These are phyloP conservation scores for Erythrolamprus reginae DNA, from an alignment of 2,113 vertebrate species.

Conservation along the genomic window DNA sequence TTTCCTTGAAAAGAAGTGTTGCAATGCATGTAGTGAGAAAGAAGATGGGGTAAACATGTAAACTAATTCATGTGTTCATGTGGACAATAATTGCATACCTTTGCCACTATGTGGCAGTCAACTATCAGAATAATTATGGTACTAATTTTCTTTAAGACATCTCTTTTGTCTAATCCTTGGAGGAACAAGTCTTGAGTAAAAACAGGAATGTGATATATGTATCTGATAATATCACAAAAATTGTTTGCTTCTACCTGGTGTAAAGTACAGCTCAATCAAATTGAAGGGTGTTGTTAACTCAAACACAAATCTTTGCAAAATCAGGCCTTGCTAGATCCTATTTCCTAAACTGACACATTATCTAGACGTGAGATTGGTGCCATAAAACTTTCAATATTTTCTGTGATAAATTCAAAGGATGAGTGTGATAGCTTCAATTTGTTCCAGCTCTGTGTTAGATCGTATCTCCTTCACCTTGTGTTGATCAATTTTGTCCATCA, in stretches of 20 bases:
- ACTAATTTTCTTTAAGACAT: neutral
- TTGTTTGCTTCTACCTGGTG: neutral
- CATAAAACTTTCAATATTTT: accelerated
- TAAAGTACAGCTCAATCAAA: neutral
- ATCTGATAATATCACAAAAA: neutral
- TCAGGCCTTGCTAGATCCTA: neutral
- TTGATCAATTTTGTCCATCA: neutral
- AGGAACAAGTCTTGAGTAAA: neutral
- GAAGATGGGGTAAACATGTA: neutral
- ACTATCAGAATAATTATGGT: neutral
- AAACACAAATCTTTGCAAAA: constrained; percentile 2
- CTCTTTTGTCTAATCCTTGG: neutral
- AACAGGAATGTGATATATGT: neutral
- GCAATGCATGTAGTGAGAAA: neutral
- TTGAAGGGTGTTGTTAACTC: neutral
- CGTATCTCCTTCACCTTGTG: neutral
- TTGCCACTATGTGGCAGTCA: neutral
- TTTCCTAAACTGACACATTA: neutral
- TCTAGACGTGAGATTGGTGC: constrained; percentile 27
- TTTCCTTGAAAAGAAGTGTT: constrained; percentile 1
- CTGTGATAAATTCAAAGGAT: neutral
- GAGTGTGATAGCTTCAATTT: neutral
- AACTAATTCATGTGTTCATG: neutral
- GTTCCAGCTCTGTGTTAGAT: constrained; percentile 22
- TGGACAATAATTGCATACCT: neutral